Evolutionary conservation across 2,888 invertebrate species (phyloP).

Genomic region (Andrena bicolor): DNA sequence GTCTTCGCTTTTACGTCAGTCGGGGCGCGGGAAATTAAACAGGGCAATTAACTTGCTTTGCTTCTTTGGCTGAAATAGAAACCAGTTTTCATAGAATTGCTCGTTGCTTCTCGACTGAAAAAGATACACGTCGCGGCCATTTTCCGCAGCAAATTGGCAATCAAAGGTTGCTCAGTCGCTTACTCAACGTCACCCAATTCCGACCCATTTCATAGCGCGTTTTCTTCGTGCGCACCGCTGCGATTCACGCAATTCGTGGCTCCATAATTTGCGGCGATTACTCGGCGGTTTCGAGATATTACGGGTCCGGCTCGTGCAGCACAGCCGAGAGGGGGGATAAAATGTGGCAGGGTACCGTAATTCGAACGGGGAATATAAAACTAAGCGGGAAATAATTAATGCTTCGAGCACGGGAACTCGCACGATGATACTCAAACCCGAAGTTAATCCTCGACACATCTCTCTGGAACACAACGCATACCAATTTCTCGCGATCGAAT

Average conservation of each 20-base stretch:
- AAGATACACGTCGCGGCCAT: too few relatives aligned
- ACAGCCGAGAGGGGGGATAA: background rate
- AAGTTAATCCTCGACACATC: background rate
- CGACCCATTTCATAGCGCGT: conserved; percentile 1
- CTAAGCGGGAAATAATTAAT: conserved; percentile 5
- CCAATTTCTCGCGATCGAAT: too few relatives aligned
- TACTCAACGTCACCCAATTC: background rate
- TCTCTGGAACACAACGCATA: too few relatives aligned
- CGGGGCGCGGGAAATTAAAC: conserved; percentile 6
- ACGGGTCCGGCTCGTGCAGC: background rate
- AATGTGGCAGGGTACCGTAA: background rate
- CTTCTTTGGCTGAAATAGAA: too few relatives aligned
- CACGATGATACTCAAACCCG: background rate
- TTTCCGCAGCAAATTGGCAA: background rate
- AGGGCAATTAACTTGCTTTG: conserved; percentile 9
- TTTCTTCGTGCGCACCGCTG: background rate
- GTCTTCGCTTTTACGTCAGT: too few relatives aligned
- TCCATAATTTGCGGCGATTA: conserved; percentile 27
- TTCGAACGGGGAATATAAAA: conserved; percentile 5
- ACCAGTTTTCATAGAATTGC: too few relatives aligned
- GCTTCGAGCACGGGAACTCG: background rate
- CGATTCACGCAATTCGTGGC: conserved; percentile 1
- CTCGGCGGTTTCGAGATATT: conserved; percentile 25
- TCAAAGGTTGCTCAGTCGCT: background rate
- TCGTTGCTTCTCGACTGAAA: too few relatives aligned